phyloP scores from a whole-genome alignment of 2,113 vertebrate species.

The Clinocottus analis region DNA sequence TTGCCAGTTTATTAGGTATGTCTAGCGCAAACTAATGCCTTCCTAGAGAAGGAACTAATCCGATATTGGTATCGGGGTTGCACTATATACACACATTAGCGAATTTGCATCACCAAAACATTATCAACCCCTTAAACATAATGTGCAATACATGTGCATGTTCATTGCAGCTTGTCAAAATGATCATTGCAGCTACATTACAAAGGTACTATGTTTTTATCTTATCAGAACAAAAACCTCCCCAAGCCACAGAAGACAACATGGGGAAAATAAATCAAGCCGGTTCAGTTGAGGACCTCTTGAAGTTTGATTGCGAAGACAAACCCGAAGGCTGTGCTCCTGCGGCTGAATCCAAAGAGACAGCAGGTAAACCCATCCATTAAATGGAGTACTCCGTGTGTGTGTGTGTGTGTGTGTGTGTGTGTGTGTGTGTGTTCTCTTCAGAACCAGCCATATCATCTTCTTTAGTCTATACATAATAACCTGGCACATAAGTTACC shows the following conservation, averaged over 20 bases:
- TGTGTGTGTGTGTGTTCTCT: too few species aligned
- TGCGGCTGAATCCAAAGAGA: neutral
- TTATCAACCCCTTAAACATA: too few species aligned
- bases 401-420: too few species aligned
- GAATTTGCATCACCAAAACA: too few species aligned
- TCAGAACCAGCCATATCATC: neutral
- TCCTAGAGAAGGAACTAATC: neutral
- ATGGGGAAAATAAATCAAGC: neutral
- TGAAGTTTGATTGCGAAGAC: accelerated
- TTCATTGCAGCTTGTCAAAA: neutral
- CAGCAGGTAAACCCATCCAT: constrained; percentile 37
- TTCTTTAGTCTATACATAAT: neutral
- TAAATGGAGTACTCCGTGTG: too few species aligned
- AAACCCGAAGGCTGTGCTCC: neutral
- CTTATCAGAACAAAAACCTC: constrained; percentile 18
- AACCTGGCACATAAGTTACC: neutral
- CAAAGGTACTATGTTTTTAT: neutral
- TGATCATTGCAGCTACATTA: neutral
- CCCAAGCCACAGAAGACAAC: neutral
- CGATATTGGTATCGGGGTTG: too few species aligned
- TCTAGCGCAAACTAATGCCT: neutral
- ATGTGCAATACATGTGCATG: too few species aligned
- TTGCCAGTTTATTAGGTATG: neutral
- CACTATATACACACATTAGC: too few species aligned
- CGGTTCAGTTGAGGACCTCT: constrained; percentile 35